phyloP scores from a whole-genome alignment of 1,140 invertebrate genomes.

The Saccostrea cuccullata region DNA sequence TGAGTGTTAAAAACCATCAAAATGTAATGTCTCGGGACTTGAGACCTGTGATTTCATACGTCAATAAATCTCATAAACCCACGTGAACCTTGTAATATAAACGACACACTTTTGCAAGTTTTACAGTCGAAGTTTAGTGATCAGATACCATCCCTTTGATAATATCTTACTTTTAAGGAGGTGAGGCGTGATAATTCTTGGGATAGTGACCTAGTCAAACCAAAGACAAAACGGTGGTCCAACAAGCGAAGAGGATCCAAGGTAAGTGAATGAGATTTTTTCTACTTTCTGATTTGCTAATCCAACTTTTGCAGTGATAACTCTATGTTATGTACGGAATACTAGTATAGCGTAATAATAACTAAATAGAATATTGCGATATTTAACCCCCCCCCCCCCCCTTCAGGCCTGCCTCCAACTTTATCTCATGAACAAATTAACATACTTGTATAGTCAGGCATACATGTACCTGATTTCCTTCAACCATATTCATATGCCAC shows the following conservation, averaged over 20 bases:
- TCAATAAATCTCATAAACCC: background rate
- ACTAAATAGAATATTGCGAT: background rate
- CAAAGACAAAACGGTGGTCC: slow-evolving; percentile 1
- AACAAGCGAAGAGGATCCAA: background rate
- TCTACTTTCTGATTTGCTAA: background rate
- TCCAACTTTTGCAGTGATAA: background rate
- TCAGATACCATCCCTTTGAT: background rate
- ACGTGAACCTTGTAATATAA: background rate
- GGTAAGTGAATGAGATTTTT: background rate
- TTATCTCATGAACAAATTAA: too few relatives aligned
- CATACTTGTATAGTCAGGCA: too few relatives aligned
- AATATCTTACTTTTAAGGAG: background rate
- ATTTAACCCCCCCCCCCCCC: too few relatives aligned
- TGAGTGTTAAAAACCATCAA: background rate
- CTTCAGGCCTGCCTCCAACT: too few relatives aligned
- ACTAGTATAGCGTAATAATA: too few relatives aligned
- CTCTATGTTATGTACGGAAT: too few relatives aligned
- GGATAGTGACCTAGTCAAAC: background rate
- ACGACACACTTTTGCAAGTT: background rate
- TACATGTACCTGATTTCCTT: too few relatives aligned
- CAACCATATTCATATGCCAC: too few relatives aligned
- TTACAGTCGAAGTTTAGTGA: too few relatives aligned
- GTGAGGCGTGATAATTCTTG: background rate
- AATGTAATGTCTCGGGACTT: background rate
- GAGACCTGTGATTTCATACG: background rate